Evolutionary conservation across 2,888 invertebrate species (phyloP).

Genomic region (Aleiodes leptofemur): DNA sequence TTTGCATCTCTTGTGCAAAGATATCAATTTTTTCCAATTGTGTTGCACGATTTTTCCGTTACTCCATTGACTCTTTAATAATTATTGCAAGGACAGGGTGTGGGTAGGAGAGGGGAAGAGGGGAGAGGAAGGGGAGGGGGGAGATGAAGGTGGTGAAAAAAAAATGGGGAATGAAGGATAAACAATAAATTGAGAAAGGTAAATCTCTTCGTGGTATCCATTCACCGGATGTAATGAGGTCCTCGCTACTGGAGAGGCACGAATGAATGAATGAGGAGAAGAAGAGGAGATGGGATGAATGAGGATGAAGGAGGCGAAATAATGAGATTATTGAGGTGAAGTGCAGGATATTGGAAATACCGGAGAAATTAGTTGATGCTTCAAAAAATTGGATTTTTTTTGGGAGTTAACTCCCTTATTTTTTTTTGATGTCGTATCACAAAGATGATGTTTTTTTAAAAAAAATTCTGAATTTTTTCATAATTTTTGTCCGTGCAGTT

Average conservation of each 20-base stretch:
- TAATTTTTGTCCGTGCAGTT: too few relatives aligned
- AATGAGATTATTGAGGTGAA: conserved; percentile 39
- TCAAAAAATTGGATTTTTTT: conserved; percentile 54
- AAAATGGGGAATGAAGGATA: conserved; percentile 23
- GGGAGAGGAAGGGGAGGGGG: conserved; percentile 13
- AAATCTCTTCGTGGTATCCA: conserved; percentile 58
- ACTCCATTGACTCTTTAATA: conserved; percentile 3
- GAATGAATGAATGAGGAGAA: conserved; percentile 63
- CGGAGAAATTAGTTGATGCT: conserved; percentile 70
- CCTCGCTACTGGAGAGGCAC: conserved; percentile 70
- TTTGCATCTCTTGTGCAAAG: neutral
- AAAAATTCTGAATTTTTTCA: too few relatives aligned
- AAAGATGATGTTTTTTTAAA: too few relatives aligned
- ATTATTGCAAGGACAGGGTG: conserved; percentile 17
- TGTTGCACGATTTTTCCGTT: conserved; percentile 3
- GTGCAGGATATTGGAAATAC: conserved; percentile 75
- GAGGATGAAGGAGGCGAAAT: conserved; percentile 45
- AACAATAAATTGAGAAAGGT: conserved; percentile 38
- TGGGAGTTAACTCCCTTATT: too few relatives aligned
- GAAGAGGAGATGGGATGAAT: conserved; percentile 50
- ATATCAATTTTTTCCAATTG: neutral
- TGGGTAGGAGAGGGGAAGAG: neutral
- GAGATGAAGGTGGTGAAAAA: conserved; percentile 41
- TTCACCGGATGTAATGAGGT: conserved; percentile 73
- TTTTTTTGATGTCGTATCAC: too few relatives aligned